Base-by-base conservation (phyloP, 2,113 vertebrate species). In the Callionymus lyra region DNA sequence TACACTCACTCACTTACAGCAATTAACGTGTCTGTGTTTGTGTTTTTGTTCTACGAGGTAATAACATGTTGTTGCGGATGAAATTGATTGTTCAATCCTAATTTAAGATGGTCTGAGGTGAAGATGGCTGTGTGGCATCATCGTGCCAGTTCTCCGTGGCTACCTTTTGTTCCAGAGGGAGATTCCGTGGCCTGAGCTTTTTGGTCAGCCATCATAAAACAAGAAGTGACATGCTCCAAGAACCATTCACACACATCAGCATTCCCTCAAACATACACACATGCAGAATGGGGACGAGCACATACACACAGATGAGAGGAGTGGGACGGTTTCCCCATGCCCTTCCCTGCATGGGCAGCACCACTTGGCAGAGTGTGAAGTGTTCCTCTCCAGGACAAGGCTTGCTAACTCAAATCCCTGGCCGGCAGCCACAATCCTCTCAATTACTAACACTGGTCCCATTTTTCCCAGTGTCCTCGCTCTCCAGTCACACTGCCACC, bases 351-450 rank as follows among this genome's bases (percentile, higher is more conserved):
- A 65, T 43, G 54, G 58, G 63, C 68, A 79, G 70, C 63, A 68
- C 76, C 75, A 78, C 53, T 81, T 79, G 81, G 78, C 78, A 71
- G 67, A 53, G 53, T 74, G 71, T 70, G 59, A 68, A 66, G 67
- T 68, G 72, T 65, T 72, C 52, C 70, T 68, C 69, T 84, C 74
- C 78, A 81, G 68, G 73, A 79, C 68, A 69, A 71, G 76, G 67
- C 59, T 63, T 38, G 54, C 81, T 80, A 78, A 84, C 76, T 82
- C 72, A 83, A 78, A 77, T 69, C 62, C 56, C 73, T 86, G 82
- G 81, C 79, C 16, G 14, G 44, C 45, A 53, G 82, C 82, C 82
- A 84, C 57, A 39, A 65, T 72, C 59, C 76, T 78, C 70, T 83
- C 76, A 63, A 74, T 82, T 76, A 80, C 76, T 75, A 76, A 84